A percentile compares a stretch with the other conserved stretches of the same genome.
These are phyloP conservation scores for Ramphastos sulfuratus DNA, from an alignment of 2,113 vertebrate genomes.

Conservation along the genomic window DNA sequence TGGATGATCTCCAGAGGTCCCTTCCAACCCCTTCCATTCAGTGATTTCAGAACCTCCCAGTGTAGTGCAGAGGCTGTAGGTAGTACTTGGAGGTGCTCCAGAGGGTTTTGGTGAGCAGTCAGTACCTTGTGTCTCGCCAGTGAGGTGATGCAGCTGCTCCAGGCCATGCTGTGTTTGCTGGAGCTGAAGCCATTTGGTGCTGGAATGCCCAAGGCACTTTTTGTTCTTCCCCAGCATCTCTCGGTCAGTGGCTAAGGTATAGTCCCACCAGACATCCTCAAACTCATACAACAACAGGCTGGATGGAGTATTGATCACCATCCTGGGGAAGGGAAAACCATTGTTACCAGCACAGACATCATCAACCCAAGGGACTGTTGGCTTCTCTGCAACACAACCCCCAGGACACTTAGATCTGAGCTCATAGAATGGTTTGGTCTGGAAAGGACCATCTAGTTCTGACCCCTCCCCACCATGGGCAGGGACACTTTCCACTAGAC, in stretches of 20 bases:
- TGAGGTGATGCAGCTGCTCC: background rate
- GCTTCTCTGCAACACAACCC: background rate
- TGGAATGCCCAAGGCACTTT: no score
- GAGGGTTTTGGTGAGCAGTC: background rate
- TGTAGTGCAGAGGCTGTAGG: background rate
- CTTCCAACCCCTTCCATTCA: no score
- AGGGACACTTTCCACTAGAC: no score
- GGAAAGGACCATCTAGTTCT: no score
- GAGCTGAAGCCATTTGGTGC: background rate
- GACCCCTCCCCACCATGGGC: no score
- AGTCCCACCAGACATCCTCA: conserved; percentile 81
- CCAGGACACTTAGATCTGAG: rapidly evolving
- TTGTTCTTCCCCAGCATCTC: background rate
- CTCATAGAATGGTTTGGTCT: no score
- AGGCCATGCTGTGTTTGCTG: background rate
- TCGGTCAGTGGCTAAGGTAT: conserved; percentile 6
- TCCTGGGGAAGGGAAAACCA: conserved; percentile 62
- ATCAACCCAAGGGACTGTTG: background rate
- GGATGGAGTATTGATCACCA: conserved; percentile 80
- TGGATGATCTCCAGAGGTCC: no score
- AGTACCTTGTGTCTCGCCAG: background rate
- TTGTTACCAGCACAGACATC: background rate
- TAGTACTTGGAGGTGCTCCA: background rate
- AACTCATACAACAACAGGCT: conserved; percentile 81
- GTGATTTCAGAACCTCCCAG: no score